These are phyloP conservation scores for Brotula barbata DNA, from an alignment of 2,797 vertebrate species.

Conservation along the genomic window DNA sequence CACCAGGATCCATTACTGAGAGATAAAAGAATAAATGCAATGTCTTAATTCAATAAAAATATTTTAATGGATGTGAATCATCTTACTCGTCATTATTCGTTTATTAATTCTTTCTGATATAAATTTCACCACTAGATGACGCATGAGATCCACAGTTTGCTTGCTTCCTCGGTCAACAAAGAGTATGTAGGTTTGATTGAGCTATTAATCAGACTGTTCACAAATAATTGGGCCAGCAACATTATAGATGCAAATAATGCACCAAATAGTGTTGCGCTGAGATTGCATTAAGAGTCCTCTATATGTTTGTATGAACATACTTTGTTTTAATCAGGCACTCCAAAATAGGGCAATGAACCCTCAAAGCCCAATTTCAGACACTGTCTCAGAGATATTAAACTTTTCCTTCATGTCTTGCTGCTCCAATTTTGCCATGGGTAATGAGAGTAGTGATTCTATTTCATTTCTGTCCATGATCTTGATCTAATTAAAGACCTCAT, in stretches of 20 bases:
- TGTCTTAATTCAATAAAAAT: not conserved
- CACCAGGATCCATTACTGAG: not conserved
- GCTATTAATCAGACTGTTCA: constrained; percentile 38
- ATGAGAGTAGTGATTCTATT: constrained; percentile 71
- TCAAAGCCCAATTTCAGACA: constrained; percentile 20
- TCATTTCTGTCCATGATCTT: constrained; percentile 72
- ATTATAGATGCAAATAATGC: constrained; percentile 19
- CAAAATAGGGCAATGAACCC: constrained; percentile 4
- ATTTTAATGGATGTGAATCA: not conserved
- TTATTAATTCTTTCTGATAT: not conserved
- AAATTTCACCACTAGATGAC: constrained; percentile 66
- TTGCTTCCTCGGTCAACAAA: not conserved
- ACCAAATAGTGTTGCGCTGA: constrained; percentile 9
- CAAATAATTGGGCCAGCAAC: constrained; percentile 30
- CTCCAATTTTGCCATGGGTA: constrained; percentile 64
- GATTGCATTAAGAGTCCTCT: not conserved
- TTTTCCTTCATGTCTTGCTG: constrained; percentile 55
- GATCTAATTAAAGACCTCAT: constrained; percentile 79
- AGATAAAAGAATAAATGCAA: not conserved
- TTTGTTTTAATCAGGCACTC: constrained; percentile 7
- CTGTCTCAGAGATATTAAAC: constrained; percentile 41
- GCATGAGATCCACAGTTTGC: constrained; percentile 13
- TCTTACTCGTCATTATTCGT: not conserved
- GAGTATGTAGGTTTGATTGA: constrained; percentile 27
- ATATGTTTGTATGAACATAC: not conserved